phyloP scores from a whole-genome alignment of 2,113 vertebrate genomes.

The Entomyzon cyanotis region DNA sequence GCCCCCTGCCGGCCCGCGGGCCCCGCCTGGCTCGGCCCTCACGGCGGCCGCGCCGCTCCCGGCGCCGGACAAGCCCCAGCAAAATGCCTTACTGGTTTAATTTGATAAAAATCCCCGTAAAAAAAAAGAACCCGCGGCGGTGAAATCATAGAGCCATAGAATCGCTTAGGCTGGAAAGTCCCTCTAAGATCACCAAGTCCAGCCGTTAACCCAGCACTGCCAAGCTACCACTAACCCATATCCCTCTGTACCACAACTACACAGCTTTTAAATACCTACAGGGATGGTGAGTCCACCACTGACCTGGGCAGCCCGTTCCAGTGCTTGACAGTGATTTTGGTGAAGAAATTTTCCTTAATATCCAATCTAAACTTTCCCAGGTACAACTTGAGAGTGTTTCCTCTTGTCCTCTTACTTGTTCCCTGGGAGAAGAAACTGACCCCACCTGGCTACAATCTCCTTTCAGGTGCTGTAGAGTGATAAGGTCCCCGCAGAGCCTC shows the following conservation, averaged over 20 bases:
- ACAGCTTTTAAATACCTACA: neutral
- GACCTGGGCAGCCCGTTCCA: neutral
- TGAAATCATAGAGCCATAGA: neutral
- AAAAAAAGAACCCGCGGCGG: no score
- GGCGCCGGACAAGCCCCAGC: neutral
- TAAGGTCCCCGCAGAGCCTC: neutral
- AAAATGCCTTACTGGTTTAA: rapidly evolving
- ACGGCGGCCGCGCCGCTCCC: neutral
- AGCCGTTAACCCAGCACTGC: neutral
- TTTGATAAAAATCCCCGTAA: no score
- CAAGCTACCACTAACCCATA: no score
- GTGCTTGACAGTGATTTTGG: neutral
- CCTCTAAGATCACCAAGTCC: neutral
- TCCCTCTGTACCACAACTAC: neutral
- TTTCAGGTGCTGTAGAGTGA: neutral
- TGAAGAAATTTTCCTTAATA: neutral
- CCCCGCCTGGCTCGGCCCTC: neutral
- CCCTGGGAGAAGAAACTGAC: neutral
- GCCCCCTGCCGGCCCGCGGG: neutral
- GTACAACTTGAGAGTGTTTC: neutral
- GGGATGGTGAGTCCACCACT: neutral
- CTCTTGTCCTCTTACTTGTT: neutral
- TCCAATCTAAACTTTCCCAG: neutral
- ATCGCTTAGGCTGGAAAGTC: neutral
- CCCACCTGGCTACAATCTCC: neutral